Conservation (phyloP, 2,113 vertebrate species). For the Prunella himalayana region DNA sequence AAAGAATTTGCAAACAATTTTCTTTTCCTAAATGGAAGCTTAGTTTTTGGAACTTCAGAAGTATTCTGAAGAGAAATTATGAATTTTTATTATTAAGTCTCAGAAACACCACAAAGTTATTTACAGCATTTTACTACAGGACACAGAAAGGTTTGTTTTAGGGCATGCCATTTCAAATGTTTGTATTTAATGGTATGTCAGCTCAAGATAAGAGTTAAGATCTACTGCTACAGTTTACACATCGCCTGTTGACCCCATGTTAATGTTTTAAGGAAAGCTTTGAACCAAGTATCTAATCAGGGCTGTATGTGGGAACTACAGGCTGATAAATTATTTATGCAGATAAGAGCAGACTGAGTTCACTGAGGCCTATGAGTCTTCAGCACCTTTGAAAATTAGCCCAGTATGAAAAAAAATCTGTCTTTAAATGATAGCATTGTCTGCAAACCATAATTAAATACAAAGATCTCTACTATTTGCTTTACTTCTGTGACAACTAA, state of each 20-base stretch:
- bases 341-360: background rate
- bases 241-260: background rate
- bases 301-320: background rate
- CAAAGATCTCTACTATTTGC: background rate
- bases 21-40: background rate
- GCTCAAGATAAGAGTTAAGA: background rate
- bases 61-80: background rate
- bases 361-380: background rate
- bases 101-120: background rate
- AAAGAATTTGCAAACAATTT: background rate
- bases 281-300: background rate
- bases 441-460: background rate
- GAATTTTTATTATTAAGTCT: background rate
- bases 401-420: background rate
- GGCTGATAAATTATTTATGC: background rate
- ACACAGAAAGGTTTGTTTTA: background rate
- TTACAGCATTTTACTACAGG: background rate
- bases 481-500: background rate
- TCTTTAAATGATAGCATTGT: background rate
- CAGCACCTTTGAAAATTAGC: background rate
- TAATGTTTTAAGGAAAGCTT: background rate
- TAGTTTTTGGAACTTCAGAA: background rate
- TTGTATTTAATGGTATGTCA: background rate
- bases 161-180: background rate
- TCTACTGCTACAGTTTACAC: background rate